These are phyloP conservation scores for Polymixis flavicincta DNA, from an alignment of 2,888 invertebrate genomes.

Conservation along the genomic window DNA sequence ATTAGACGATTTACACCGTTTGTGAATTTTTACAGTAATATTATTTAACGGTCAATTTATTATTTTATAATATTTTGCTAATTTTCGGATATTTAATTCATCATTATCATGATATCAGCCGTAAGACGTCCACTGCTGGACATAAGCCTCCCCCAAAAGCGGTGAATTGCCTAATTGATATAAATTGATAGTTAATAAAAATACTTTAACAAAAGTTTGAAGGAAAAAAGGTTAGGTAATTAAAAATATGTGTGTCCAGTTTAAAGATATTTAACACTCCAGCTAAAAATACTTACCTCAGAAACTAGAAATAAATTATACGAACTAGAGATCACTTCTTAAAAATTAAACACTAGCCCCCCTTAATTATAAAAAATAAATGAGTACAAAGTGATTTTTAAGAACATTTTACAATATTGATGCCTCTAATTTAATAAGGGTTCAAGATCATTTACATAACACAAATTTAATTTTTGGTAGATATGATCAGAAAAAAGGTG, in stretches of 20 bases:
- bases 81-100: background rate
- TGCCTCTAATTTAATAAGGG: background rate
- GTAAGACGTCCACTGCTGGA: too few relatives aligned
- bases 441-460: too few relatives aligned
- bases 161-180: too few relatives aligned
- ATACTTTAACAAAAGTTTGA: background rate
- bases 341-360: constrained; percentile 22
- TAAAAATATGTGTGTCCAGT: constrained; percentile 7
- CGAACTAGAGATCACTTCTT: constrained; percentile 48
- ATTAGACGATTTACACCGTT: too few relatives aligned
- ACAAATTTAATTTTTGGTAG: background rate
- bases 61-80: background rate
- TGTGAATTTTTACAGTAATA: too few relatives aligned
- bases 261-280: background rate
- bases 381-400: background rate
- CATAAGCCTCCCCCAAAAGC: too few relatives aligned
- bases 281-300: constrained; percentile 1
- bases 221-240: background rate
- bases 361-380: constrained; percentile 23
- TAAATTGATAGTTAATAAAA: too few relatives aligned
- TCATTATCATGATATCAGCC: too few relatives aligned
- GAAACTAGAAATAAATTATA: constrained; percentile 6
- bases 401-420: background rate
- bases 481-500: background rate
- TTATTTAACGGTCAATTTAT: too few relatives aligned